phyloP scores from a whole-genome alignment of 92 coral and sea anemone species.

The Phenganax marumi region DNA sequence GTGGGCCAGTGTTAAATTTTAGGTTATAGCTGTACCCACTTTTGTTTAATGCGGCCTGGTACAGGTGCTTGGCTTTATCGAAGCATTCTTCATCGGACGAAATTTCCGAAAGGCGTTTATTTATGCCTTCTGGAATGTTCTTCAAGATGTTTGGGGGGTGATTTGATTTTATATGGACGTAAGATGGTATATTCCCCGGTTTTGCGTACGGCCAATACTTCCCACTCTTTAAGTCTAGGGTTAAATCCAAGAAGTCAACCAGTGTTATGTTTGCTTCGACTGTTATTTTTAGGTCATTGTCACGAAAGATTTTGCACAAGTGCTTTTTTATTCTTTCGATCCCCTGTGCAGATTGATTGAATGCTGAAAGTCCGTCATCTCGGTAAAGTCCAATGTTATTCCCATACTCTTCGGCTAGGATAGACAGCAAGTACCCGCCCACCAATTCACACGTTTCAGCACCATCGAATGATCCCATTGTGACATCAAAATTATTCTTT shows the following conservation, averaged over 20 bases:
- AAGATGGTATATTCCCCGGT: too few species aligned
- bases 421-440: background rate
- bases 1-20: background rate
- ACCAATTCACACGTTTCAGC: too few species aligned
- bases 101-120: background rate
- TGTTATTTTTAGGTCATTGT: too few species aligned
- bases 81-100: background rate
- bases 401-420: background rate
- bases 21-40: background rate
- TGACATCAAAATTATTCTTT: background rate
- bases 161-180: too few species aligned
- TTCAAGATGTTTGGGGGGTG: background rate
- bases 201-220: too few species aligned
- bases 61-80: background rate
- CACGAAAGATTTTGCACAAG: too few species aligned
- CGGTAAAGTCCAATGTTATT: background rate
- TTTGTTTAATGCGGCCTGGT: background rate
- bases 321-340: background rate
- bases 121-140: background rate
- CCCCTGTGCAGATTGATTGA: background rate
- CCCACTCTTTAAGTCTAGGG: too few species aligned
- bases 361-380: background rate
- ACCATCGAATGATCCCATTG: too few species aligned
- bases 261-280: too few species aligned
- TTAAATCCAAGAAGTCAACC: too few species aligned